Conservation (phyloP, 2,888 invertebrate genomes). For the Cinara cedri region DNA sequence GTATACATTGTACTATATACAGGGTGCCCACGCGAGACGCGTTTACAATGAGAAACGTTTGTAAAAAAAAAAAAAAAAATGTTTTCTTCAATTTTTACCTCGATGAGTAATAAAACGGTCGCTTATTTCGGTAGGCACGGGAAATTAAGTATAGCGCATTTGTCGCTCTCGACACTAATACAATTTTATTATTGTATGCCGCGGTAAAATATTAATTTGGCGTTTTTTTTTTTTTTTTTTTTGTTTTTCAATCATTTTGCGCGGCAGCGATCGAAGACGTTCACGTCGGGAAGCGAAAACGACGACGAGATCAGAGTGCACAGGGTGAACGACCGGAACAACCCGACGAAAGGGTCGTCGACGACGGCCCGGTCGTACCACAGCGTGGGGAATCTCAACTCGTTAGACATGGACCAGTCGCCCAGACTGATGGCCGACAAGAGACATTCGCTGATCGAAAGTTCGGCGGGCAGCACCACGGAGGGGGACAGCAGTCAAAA, state of each 20-base stretch:
- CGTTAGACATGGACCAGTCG: conserved; percentile 45
- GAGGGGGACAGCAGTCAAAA: conserved; percentile 80
- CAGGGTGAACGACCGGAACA: conserved; percentile 27
- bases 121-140: too few relatives aligned
- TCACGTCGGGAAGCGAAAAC: conserved; percentile 52
- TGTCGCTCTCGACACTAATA: too few relatives aligned
- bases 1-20: background rate
- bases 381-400: conserved; percentile 49
- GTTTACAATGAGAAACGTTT: too few relatives aligned
- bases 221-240: too few relatives aligned
- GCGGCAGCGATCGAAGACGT: conserved; percentile 46
- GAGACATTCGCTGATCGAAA: conserved; percentile 63
- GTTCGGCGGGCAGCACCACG: conserved; percentile 72
- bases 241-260: too few relatives aligned
- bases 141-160: too few relatives aligned
- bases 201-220: too few relatives aligned
- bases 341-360: conserved; percentile 28
- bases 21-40: background rate
- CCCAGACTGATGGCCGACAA: conserved; percentile 33
- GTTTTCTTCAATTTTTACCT: too few relatives aligned
- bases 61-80: too few relatives aligned
- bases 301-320: conserved; percentile 53
- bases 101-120: too few relatives aligned
- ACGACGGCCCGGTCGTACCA: conserved; percentile 37
- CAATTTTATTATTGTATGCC: too few relatives aligned